These are phyloP conservation scores for Caenorhabditis sp. DNA, from an alignment of 2,888 invertebrate species.

Conservation along the genomic window DNA sequence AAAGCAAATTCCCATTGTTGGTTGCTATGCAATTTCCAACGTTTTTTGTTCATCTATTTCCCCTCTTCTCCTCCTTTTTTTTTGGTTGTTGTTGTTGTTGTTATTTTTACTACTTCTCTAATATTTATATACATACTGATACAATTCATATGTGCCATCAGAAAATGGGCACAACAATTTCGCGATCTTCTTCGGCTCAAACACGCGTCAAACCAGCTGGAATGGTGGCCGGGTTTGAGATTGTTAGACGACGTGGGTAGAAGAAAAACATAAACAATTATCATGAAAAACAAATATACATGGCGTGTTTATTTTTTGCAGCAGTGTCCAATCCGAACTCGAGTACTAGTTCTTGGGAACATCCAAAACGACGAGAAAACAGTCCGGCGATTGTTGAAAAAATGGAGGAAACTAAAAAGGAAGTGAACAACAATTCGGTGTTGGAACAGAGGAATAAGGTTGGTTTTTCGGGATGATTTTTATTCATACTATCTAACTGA, in stretches of 20 bases:
- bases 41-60: not conserved
- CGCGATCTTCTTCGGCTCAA: conserved; percentile 31
- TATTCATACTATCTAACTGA: too few relatives aligned
- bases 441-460: conserved; percentile 8
- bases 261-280: not conserved
- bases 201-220: conserved; percentile 13
- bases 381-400: conserved; percentile 15
- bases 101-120: not conserved
- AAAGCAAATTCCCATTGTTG: not conserved
- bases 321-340: conserved; percentile 39
- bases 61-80: not conserved
- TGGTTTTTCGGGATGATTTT: not conserved
- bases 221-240: not conserved
- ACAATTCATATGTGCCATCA: not conserved
- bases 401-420: conserved; percentile 10
- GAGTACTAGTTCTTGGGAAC: conserved; percentile 50
- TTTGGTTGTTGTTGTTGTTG: not conserved
- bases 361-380: conserved; percentile 24
- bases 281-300: not conserved
- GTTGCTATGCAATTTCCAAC: conserved; percentile 2
- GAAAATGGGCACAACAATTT: conserved; percentile 33
- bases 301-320: conserved; percentile 1
- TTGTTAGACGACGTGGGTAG: not conserved
- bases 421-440: conserved; percentile 33
- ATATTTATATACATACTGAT: conserved; percentile 8